Percentiles rank a stretch among this genome's conserved stretches.
Conservation (phyloP, 2,888 invertebrate genomes). For the Willowsia nigromaculata region DNA sequence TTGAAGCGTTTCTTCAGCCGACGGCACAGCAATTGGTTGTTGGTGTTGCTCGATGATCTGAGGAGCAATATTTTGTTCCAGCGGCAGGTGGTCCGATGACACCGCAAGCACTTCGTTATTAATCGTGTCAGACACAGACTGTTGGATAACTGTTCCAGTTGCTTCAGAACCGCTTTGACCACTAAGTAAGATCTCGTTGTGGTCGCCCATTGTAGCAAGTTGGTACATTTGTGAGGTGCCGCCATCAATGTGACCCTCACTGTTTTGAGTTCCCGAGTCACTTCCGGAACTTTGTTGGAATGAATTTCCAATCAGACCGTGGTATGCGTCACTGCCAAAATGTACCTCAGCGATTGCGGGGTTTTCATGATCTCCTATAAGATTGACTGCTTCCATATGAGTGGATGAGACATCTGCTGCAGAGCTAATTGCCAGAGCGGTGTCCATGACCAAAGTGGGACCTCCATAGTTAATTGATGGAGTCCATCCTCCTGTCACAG, state of each 20-base stretch:
- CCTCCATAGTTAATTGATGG: neutral
- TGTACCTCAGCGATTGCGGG: conserved; percentile 18
- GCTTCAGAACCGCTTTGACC: conserved; percentile 21
- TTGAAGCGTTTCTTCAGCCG: neutral
- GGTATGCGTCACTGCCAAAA: conserved; percentile 9
- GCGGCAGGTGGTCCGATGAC: neutral
- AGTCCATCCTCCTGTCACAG: neutral
- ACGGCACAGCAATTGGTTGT: neutral
- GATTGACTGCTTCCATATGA: neutral
- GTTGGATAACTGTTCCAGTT: neutral
- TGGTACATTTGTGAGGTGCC: conserved; percentile 51
- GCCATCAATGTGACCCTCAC: conserved; percentile 29
- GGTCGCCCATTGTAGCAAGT: conserved; percentile 8
- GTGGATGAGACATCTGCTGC: neutral
- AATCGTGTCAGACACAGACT: conserved; percentile 24
- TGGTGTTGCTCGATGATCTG: neutral
- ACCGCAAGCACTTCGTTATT: neutral
- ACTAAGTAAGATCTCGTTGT: neutral
- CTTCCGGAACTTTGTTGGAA: neutral
- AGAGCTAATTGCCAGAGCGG: neutral
- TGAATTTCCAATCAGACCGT: neutral
- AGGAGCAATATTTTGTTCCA: neutral
- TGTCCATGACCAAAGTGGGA: conserved; percentile 1
- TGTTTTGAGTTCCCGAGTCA: neutral
- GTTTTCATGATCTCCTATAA: neutral